phyloP scores from a whole-genome alignment of 2,113 vertebrate genomes.

The Phoxinus phoxinus region DNA sequence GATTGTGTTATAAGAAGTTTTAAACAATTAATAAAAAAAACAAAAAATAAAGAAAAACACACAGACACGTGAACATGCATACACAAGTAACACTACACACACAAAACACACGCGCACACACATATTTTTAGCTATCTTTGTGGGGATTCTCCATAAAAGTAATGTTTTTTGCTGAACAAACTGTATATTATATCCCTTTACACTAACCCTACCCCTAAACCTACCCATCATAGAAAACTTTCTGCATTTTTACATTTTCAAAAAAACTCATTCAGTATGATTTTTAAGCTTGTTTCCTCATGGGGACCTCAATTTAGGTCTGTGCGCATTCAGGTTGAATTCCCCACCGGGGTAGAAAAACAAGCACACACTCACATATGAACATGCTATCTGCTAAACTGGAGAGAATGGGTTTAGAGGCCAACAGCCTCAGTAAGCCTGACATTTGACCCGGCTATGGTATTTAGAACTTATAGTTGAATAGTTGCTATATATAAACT shows the following conservation, averaged over 20 bases:
- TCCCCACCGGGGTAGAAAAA: no score
- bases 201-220: no score
- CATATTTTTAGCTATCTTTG: no score
- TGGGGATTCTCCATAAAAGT: no score
- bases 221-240: no score
- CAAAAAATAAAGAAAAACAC: neutral
- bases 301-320: no score
- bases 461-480: neutral
- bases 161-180: no score
- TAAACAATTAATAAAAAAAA: neutral
- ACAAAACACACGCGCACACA: neutral
- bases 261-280: no score
- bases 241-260: no score
- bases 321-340: no score
- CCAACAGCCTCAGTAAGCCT: neutral
- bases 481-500: neutral
- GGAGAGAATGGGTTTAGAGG: neutral
- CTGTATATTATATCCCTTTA: no score
- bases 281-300: no score
- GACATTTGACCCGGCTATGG: neutral
- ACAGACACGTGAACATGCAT: neutral
- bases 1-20: conserved; percentile 8
- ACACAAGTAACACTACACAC: neutral
- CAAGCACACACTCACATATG: neutral
- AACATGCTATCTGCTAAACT: neutral